phyloP scores from a whole-genome alignment of 2,797 vertebrate genomes.

The Chloroceryle amazona region DNA sequence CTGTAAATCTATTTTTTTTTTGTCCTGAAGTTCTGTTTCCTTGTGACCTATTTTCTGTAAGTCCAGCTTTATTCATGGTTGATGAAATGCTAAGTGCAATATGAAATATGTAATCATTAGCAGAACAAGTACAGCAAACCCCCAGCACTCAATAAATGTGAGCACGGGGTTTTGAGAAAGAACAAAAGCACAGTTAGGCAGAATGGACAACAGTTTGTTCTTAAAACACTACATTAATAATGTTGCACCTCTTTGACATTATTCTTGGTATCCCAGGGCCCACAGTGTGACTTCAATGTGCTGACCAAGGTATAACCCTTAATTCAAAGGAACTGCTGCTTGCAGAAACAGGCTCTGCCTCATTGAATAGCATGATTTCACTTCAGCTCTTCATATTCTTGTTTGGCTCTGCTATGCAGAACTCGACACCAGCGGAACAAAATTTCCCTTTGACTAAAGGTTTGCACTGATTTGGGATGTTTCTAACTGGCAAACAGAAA shows the following conservation, averaged over 20 bases:
- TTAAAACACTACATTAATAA: slow-evolving; percentile 46
- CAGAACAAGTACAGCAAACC: background rate
- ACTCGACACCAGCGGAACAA: background rate
- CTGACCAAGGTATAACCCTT: slow-evolving; percentile 50
- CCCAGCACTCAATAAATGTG: background rate
- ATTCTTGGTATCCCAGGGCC: background rate
- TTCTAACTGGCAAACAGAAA: background rate
- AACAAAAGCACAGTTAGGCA: background rate
- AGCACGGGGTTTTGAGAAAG: background rate
- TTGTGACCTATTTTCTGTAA: background rate
- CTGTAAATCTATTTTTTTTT: background rate
- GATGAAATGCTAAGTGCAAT: background rate
- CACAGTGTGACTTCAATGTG: background rate
- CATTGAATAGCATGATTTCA: slow-evolving; percentile 39
- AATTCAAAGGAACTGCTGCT: slow-evolving; percentile 39
- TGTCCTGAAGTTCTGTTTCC: background rate
- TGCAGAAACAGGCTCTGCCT: slow-evolving; percentile 40
- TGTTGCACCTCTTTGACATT: slow-evolving; percentile 34
- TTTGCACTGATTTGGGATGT: background rate
- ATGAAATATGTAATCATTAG: background rate
- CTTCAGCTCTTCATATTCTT: background rate
- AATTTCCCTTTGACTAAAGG: background rate
- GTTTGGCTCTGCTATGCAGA: background rate
- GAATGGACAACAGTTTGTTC: background rate
- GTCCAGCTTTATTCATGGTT: background rate